A percentile compares a stretch with the other conserved stretches of the same genome.
Conservation (phyloP, 2,888 invertebrate genomes). For the Dynastes maya region DNA sequence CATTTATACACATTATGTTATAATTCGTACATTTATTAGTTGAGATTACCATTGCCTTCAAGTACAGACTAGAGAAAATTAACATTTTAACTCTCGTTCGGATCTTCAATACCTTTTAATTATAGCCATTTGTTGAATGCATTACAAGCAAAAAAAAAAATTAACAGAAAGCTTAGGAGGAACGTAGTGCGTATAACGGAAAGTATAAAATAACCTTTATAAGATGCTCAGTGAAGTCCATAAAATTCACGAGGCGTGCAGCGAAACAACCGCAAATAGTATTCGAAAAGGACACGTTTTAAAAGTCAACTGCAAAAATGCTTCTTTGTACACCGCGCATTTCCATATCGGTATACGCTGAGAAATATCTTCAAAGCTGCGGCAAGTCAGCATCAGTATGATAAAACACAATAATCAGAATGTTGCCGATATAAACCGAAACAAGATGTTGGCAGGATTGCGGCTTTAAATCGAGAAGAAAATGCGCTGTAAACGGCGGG, state of each 20-base stretch:
- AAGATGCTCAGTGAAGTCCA: slow-evolving; percentile 36
- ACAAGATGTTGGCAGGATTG: slow-evolving; percentile 62
- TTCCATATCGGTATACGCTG: slow-evolving; percentile 32
- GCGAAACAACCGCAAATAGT: slow-evolving; percentile 32
- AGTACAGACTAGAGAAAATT: too few species aligned
- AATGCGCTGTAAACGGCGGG: slow-evolving; percentile 61
- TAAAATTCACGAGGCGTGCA: slow-evolving; percentile 38
- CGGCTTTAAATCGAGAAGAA: slow-evolving; percentile 64
- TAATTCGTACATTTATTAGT: too few species aligned
- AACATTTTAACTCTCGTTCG: too few species aligned
- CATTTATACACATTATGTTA: background rate
- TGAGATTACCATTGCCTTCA: too few species aligned
- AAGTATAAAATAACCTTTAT: slow-evolving; percentile 35
- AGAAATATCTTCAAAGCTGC: slow-evolving; percentile 38
- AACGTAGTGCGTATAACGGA: background rate
- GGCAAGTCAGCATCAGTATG: slow-evolving; percentile 35
- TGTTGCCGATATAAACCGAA: slow-evolving; percentile 60
- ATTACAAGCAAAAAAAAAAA: slow-evolving; percentile 2
- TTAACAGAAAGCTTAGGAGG: background rate
- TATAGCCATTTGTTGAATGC: background rate
- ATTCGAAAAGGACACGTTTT: slow-evolving; percentile 36
- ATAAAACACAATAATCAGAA: slow-evolving; percentile 43
- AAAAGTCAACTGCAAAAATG: slow-evolving; percentile 38
- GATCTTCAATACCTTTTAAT: too few species aligned
- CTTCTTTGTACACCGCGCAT: slow-evolving; percentile 43